Evolutionary conservation across 1,140 invertebrate species (phyloP), one percentile per base, ranked within the genome.

Genomic region (Aphis gossypii): DNA sequence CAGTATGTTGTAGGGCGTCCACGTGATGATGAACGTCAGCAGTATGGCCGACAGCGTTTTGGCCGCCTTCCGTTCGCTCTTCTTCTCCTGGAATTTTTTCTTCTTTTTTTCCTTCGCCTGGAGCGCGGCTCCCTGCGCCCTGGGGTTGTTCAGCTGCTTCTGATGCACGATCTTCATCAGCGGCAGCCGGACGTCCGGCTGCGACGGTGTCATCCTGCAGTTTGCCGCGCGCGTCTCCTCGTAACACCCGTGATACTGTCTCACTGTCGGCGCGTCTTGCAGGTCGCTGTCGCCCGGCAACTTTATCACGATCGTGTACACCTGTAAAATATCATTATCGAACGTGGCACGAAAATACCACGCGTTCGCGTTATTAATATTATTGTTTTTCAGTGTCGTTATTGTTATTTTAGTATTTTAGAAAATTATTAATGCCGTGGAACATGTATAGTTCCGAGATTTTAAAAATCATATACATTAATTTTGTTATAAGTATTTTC

Each of bases 1-100:
- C 94, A 99, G 96, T 87, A 99, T 98, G 95, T 99, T 99, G 96
- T 99, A 99, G 87, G 99, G 99, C 82, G 98, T 99, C 99, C 99
- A 99, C 7, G 99, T 99, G 94, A 99, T 97, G 94, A 99, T 99
- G 96, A 99, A 99, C 88, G 99, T 99, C 92, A 99, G 95, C 94
- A 99, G 96, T 94, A 99, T 99, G 94, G 99, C 99, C 14, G 98
- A 99, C 83, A 99, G 95, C 0, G 99, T 99, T 95, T 99, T 99
- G 2, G 99, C 99, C 18, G 99, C 99, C 96, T 99, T 99, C 94
- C 98, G 97, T 94, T 99, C 99, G 94, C 99, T 98, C 94, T 99
- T 99, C 95, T 99, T 98, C 95, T 99, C 99, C 95, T 99, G 98
- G 2, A 97, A 97, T 95, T 98, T 98, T 95, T 98, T 98, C 95